phyloP scores from a whole-genome alignment of 2,113 vertebrate genomes.

The Rousettus leschenaultii region DNA sequence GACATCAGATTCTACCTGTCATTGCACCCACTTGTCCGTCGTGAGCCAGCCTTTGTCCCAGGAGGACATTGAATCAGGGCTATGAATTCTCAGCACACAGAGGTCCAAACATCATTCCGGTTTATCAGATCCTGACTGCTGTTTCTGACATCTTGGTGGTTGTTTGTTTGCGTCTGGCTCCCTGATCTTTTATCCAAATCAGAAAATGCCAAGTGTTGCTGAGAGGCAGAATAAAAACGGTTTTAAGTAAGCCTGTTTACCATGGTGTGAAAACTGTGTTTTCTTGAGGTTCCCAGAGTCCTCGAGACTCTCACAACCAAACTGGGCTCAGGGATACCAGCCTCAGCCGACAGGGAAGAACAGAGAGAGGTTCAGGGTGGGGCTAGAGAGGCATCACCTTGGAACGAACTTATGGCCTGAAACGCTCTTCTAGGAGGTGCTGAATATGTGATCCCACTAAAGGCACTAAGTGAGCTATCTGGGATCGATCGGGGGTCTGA shows the following conservation, averaged over 20 bases:
- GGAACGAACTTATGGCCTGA: background rate
- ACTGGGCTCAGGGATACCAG: background rate
- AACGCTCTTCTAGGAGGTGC: background rate
- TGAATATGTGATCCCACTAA: background rate
- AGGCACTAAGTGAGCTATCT: background rate
- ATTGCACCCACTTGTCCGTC: background rate
- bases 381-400: background rate
- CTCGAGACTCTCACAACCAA: background rate
- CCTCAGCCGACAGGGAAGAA: background rate
- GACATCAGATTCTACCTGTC: background rate
- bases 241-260: constrained; percentile 43
- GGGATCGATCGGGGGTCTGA: background rate
- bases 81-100: background rate
- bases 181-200: constrained; percentile 4
- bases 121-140: background rate
- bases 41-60: constrained; percentile 17
- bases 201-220: background rate
- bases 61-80: constrained; percentile 3
- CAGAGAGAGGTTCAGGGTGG: background rate
- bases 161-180: background rate
- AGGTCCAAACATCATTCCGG: background rate
- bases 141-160: background rate
- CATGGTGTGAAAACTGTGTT: background rate
- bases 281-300: background rate
- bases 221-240: constrained; percentile 65